Percentiles rank a stretch among this genome's conserved stretches.
These are phyloP conservation scores for Hypomecis punctinalis DNA, from an alignment of 2,888 invertebrate genomes.

Conservation along the genomic window DNA sequence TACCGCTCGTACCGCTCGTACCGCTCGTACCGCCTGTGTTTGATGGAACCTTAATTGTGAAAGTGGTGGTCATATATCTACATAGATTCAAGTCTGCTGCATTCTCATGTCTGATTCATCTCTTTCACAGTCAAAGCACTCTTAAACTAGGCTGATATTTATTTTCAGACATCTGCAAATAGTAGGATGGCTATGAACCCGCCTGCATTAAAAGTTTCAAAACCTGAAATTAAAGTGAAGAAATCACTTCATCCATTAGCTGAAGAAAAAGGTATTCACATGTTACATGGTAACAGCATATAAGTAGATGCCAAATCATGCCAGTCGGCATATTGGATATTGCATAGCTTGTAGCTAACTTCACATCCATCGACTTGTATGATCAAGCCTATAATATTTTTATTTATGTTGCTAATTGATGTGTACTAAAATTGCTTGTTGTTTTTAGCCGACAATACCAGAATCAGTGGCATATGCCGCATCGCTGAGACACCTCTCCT, in stretches of 20 bases:
- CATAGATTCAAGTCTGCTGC: too few species aligned
- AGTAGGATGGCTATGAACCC: constrained; percentile 53
- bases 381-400: too few species aligned
- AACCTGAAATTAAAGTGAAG: constrained; percentile 62
- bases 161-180: constrained; percentile 54
- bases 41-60: too few species aligned
- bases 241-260: constrained; percentile 63
- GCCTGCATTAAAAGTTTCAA: constrained; percentile 65
- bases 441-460: constrained; percentile 55
- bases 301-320: background rate
- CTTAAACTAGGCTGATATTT: background rate
- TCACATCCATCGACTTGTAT: too few species aligned
- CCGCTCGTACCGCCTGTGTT: too few species aligned
- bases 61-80: too few species aligned
- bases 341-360: too few species aligned
- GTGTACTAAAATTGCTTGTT: background rate
- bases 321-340: too few species aligned
- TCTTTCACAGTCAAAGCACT: background rate
- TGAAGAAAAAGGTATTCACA: constrained; percentile 40
- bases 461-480: constrained; percentile 72
- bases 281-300: background rate
- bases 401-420: background rate
- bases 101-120: too few species aligned
- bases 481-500: constrained; percentile 68
- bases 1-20: too few species aligned